Evolutionary conservation across 2,113 vertebrate species (phyloP).

Genomic region (Glareola pratincola): DNA sequence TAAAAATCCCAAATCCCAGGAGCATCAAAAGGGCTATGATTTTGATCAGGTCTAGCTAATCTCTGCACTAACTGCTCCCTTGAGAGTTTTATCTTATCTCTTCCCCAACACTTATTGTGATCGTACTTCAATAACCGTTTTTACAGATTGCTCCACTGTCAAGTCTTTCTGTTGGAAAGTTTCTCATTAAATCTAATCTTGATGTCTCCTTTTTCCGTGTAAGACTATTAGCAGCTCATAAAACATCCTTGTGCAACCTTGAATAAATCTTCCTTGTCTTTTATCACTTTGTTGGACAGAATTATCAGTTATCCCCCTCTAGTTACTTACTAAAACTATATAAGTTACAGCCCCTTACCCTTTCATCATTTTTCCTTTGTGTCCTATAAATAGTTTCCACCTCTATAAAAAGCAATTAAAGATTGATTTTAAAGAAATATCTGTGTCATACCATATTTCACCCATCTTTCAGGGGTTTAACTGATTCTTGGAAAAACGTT

Average conservation of each 20-base stretch:
- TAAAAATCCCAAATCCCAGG: neutral
- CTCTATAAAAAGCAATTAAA: neutral
- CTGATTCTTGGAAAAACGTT: neutral
- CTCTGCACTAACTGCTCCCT: neutral
- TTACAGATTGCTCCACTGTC: neutral
- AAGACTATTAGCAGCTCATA: neutral
- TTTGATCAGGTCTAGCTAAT: neutral
- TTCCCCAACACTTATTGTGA: neutral
- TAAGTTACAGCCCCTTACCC: neutral
- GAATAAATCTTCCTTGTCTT: conserved; percentile 7
- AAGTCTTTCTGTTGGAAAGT: conserved; percentile 2
- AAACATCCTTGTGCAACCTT: conserved; percentile 1
- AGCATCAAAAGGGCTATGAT: neutral
- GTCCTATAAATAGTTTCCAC: neutral
- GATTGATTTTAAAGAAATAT: neutral
- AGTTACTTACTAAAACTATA: neutral
- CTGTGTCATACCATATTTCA: neutral
- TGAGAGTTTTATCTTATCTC: neutral
- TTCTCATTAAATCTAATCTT: conserved; percentile 9
- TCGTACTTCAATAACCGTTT: neutral
- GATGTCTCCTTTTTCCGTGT: neutral
- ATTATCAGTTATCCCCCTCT: neutral
- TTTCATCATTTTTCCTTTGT: neutral
- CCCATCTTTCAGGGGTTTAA: neutral
- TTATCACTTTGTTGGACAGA: neutral